Conservation (phyloP, 2,797 vertebrate genomes). For the Parotocinclus haroldoi region DNA sequence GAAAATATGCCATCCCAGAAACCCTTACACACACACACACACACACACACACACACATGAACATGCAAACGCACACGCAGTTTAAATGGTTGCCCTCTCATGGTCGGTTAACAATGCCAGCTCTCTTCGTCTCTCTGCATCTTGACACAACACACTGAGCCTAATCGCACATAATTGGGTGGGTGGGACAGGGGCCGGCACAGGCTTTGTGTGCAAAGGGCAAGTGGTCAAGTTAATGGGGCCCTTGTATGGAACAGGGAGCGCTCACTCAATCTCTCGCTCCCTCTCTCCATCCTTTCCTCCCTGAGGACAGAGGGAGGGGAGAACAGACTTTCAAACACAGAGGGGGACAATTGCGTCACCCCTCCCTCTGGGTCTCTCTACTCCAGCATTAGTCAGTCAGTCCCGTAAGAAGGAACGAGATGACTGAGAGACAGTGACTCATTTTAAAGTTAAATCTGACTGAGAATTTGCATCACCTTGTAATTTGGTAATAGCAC, state of each 20-base stretch:
- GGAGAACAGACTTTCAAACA: constrained; percentile 75
- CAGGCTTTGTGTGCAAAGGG: constrained; percentile 98
- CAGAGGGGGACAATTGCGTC: constrained; percentile 65
- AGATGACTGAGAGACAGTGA: no score
- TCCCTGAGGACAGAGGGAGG: constrained; percentile 59
- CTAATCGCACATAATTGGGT: constrained; percentile 99
- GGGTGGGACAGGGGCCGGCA: constrained; percentile 96
- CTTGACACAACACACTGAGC: constrained; percentile 99
- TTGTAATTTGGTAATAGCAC: background rate
- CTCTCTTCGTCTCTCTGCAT: constrained; percentile 82
- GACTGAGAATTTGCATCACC: background rate
- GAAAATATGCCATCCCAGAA: constrained; percentile 35
- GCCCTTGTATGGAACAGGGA: constrained; percentile 92
- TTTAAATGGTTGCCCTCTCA: constrained; percentile 48
- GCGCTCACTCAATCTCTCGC: constrained; percentile 58
- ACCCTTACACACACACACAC: constrained; percentile 36
- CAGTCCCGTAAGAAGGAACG: background rate
- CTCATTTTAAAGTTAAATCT: no score
- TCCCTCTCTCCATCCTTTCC: constrained; percentile 25
- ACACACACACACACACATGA: constrained; percentile 31
- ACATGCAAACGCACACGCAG: constrained; percentile 37
- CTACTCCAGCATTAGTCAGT: constrained; percentile 6
- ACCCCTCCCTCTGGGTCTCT: constrained; percentile 45
- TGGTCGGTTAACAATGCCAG: constrained; percentile 40
- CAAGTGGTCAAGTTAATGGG: constrained; percentile 99